A percentile compares a stretch with the other conserved stretches of the same genome.
phyloP scores from a whole-genome alignment of 2,797 vertebrate genomes.

The Tokudaia tokunoshimensis region DNA sequence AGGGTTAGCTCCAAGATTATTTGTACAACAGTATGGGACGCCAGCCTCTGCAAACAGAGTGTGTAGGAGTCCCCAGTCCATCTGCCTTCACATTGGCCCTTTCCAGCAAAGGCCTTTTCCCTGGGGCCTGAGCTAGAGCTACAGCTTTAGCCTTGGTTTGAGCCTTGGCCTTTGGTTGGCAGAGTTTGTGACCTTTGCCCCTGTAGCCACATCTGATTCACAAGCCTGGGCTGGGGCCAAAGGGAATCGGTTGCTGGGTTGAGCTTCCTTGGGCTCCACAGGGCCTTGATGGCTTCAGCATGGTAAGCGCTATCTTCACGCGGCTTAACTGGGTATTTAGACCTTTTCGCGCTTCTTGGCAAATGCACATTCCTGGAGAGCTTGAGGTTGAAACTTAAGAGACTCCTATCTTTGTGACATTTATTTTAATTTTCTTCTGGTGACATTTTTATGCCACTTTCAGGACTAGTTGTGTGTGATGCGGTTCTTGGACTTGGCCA shows the following conservation, averaged over 20 bases:
- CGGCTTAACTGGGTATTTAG: too few relatives aligned
- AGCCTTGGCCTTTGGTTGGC: neutral
- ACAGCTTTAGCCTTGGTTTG: neutral
- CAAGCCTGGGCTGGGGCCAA: neutral
- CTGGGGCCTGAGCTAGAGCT: neutral
- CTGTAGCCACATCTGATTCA: neutral
- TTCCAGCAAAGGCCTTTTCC: neutral
- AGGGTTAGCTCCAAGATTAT: neutral
- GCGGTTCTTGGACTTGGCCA: neutral
- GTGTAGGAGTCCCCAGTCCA: neutral
- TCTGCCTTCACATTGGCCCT: neutral
- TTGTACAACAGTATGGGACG: neutral
- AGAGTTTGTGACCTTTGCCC: neutral
- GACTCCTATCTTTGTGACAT: neutral
- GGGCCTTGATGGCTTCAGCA: neutral
- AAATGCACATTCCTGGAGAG: neutral
- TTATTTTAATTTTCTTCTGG: neutral
- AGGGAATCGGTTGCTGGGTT: too few relatives aligned
- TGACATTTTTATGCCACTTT: neutral
- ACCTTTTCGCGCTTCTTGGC: neutral
- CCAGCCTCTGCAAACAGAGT: too few relatives aligned
- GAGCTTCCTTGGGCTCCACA: neutral
- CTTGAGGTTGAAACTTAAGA: neutral
- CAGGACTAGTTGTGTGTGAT: neutral
- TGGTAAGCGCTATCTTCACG: neutral